Evolutionary conservation across 2,888 invertebrate species (phyloP).

Genomic region (Dynastes hyllus): DNA sequence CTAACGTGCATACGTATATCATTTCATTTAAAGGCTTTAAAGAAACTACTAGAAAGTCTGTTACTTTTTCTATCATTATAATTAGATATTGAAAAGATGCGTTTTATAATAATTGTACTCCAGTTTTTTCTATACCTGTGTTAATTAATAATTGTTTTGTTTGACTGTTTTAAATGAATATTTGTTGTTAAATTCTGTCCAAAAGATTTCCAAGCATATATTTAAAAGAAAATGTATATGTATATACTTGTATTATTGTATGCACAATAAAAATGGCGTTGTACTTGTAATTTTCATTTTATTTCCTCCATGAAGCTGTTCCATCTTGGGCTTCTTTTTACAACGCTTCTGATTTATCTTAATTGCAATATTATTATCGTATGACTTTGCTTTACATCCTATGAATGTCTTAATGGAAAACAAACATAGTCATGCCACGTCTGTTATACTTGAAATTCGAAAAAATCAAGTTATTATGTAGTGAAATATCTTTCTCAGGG

Average conservation of each 20-base stretch:
- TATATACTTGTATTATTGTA: conserved; percentile 73
- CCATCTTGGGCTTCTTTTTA: too few relatives aligned
- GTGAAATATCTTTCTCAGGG: too few relatives aligned
- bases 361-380: too few relatives aligned
- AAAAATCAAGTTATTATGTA: too few relatives aligned
- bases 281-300: conserved; percentile 61
- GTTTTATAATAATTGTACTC: conserved; percentile 64
- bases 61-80: conserved; percentile 47
- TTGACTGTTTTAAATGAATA: conserved; percentile 69
- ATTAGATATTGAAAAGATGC: conserved; percentile 50
- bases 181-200: conserved; percentile 73
- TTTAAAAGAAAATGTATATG: conserved; percentile 72
- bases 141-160: conserved; percentile 65
- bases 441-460: too few relatives aligned
- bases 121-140: conserved; percentile 54
- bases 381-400: too few relatives aligned
- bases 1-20: conserved; percentile 24
- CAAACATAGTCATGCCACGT: too few relatives aligned
- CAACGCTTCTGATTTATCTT: too few relatives aligned
- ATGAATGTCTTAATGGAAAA: too few relatives aligned
- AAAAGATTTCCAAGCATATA: conserved; percentile 71
- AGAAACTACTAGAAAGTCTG: conserved; percentile 55
- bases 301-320: background rate
- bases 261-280: conserved; percentile 73
- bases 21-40: conserved; percentile 7